Percentiles rank a stretch among this genome's conserved stretches.
These are phyloP conservation scores for Ophion ventricosus DNA, from an alignment of 2,888 invertebrate species.

Conservation along the genomic window DNA sequence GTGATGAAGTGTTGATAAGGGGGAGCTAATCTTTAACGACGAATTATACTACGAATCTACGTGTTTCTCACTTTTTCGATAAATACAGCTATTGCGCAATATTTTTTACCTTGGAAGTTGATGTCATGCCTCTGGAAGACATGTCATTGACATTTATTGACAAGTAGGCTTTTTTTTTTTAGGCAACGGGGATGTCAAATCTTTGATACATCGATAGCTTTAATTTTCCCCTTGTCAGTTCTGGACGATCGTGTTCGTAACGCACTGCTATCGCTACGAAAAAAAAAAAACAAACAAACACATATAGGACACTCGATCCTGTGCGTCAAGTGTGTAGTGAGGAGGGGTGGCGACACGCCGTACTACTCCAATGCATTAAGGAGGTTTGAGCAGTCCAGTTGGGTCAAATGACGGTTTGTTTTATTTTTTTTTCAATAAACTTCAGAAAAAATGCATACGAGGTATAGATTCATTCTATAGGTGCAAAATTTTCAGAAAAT, in stretches of 20 bases:
- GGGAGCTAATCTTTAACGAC: neutral
- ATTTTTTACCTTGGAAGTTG: conserved; percentile 56
- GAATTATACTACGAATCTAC: neutral
- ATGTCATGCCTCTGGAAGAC: conserved; percentile 57
- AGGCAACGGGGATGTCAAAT: conserved; percentile 27
- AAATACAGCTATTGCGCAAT: neutral
- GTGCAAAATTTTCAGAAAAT: too few species aligned
- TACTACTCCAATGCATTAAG: too few species aligned
- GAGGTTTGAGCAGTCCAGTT: too few species aligned
- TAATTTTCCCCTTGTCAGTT: conserved; percentile 48
- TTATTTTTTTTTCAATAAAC: too few species aligned
- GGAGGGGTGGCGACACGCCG: too few species aligned
- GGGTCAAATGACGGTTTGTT: too few species aligned
- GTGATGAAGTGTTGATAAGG: conserved; percentile 1
- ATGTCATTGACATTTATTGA: conserved; percentile 55
- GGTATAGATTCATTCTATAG: too few species aligned
- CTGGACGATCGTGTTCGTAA: conserved; percentile 47
- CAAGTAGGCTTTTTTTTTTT: conserved; percentile 26
- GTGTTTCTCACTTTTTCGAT: neutral
- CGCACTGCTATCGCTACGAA: conserved; percentile 13
- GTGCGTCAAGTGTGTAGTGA: neutral
- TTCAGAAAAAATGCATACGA: too few species aligned
- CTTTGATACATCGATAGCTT: conserved; percentile 34
- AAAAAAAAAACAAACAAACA: conserved; percentile 23
- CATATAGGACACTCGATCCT: conserved; percentile 9